Base-by-base conservation (phyloP, 1,140 invertebrate species). In the Pectinophora gossypiella region DNA sequence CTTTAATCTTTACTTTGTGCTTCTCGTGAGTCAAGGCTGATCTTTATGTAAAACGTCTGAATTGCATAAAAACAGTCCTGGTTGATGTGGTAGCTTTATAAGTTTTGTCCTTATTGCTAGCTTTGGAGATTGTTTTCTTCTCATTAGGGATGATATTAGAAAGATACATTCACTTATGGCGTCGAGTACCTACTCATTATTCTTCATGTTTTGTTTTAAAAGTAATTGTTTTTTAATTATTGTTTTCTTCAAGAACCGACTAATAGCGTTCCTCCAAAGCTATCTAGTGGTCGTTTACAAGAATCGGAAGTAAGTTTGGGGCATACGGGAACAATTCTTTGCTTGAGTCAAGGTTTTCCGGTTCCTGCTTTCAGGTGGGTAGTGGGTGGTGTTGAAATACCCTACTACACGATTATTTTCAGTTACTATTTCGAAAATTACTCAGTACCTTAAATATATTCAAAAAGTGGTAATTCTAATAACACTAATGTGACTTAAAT, bases 241-340 rank as follows among this genome's bases (percentile, higher is more conserved):
- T 56, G 61, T 61, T 55, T 57, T 63, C 59, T 72, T 87, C 21
- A 81, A 93, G 92, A 93, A 75, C 92, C 93, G 3, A 90, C 91
- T 60, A 92, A 91, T 51, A 93, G 92, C 74, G 89, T 92, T 60
- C 86, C 90, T 20, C 92, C 92, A 38, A 92, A 91, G 76, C 83
- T 92, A 38, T 89, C 90, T 16, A 90, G 89, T 36, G 89, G 81
- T 81, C 88, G 88, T 43, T 78, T 90, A 59, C 89, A 90, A 72
- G 89, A 89, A 55, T 78, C 85, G 46, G 71, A 76, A 46, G 72
- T 86, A 44, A 54, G 55, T 21, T 15, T 64, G 5, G 79, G 79
- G 21, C 52, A 64, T 15, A 74, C 85, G 48, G 88, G 90, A 57
- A 83, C 89, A 21, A 88, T 92, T 65, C 76, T 91, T 27, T 92